Evolutionary conservation across 2,113 vertebrate species (phyloP), one percentile per base, ranked within the genome.

Genomic region (Vulpes vulpes): DNA sequence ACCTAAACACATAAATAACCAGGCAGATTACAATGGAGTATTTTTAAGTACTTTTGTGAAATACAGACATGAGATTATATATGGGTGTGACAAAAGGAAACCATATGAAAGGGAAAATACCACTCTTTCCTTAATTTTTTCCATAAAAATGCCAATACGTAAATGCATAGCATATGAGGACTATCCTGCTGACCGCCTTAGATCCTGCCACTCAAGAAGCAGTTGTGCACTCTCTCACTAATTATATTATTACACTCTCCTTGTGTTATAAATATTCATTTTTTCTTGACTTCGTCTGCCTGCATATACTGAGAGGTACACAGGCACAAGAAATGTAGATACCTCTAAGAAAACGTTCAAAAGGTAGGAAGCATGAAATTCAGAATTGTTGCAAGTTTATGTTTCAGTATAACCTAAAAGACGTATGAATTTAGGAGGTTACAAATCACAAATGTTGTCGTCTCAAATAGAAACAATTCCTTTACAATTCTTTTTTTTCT

Each of bases 211-310:
- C 97, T 98, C 81, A 67, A 96, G 96, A 98, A 96, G 96, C 92
- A 97, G 97, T 97, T 97, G 97, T 97, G 97, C 88, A 97, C 73
- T 97, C 96, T 95, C 98, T 89, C 93, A 96, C 90, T 98, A 98
- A 98, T 97, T 98, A 89, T 98, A 98, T 93, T 8, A 87, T 96
- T 97, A 93, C 93, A 93, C 80, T 98, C 84, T 97, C 97, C 96
- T 83, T 69, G 92, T 43, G 0, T 83, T 97, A 98, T 97, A 98
- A 98, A 98, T 97, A 98, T 97, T 98, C 96, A 98, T 98, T 94
- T 98, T 85, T 96, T 89, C 94, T 95, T 89, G 98, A 96, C 97
- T 96, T 92, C 74, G 85, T 98, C 96, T 88, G 92, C 90, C 96
- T 97, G 88, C 94, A 98, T 82, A 97, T 95, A 97, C 93, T 96